A percentile compares a stretch with the other conserved stretches of the same genome.
phyloP scores from a whole-genome alignment of 2,113 vertebrate genomes.

The Rhipidura dahli region DNA sequence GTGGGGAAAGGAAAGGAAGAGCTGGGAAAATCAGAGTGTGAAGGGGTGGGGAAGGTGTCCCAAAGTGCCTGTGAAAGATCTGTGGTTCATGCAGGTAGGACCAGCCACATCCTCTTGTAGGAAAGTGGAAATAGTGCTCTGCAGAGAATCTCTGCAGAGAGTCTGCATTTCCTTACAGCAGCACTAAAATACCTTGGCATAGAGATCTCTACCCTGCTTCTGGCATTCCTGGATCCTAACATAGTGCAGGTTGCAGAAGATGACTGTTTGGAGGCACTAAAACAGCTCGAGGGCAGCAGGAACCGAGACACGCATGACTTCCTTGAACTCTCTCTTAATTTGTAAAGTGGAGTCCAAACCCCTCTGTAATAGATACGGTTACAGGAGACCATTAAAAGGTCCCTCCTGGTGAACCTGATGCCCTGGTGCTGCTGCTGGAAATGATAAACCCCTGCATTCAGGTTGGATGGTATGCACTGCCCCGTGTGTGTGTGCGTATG shows the following conservation, averaged over 20 bases:
- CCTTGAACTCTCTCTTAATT: slow-evolving; percentile 51
- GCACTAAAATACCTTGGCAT: not conserved
- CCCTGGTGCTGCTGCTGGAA: slow-evolving; percentile 52
- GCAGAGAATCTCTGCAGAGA: not conserved
- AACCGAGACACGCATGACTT: slow-evolving; percentile 42
- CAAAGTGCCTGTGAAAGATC: not conserved
- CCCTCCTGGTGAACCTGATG: slow-evolving; percentile 45
- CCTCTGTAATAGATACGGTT: not conserved
- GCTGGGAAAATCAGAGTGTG: not conserved
- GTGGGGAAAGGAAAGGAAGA: not conserved
- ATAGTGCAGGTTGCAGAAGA: not conserved
- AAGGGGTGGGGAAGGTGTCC: not conserved
- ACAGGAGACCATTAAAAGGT: slow-evolving; percentile 46
- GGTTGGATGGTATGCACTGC: not conserved
- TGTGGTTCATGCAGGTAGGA: not conserved
- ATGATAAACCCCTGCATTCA: not conserved
- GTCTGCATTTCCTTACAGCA: not conserved
- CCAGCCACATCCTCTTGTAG: not conserved
- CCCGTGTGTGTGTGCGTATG: not conserved
- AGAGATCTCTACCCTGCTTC: not conserved
- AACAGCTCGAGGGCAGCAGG: not conserved
- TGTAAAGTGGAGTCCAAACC: not conserved
- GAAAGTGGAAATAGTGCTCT: not conserved
- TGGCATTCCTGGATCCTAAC: not conserved
- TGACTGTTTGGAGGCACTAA: not conserved